phyloP scores from a whole-genome alignment of 2,113 vertebrate species.

The Vireo altiloquus region DNA sequence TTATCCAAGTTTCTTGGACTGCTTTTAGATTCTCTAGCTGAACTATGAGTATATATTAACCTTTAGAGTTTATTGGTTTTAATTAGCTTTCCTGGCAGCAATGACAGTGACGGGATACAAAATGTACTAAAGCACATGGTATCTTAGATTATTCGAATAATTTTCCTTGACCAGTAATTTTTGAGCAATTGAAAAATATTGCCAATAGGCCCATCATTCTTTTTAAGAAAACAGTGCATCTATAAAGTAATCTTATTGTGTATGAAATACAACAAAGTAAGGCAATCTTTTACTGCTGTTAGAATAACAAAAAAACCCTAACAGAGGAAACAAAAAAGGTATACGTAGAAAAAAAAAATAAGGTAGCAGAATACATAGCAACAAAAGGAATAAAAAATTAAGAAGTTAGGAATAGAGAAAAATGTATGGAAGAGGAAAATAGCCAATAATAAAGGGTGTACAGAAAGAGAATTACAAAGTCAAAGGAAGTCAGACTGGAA shows the following conservation, averaged over 20 bases:
- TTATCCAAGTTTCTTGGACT: neutral
- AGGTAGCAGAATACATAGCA: neutral
- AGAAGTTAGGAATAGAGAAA: neutral
- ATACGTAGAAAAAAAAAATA: neutral
- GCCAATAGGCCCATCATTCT: neutral
- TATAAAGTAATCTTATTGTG: neutral
- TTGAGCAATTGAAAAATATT: neutral
- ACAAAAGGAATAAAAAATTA: neutral
- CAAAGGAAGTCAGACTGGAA: neutral
- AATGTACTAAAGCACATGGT: neutral
- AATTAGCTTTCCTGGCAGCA: neutral
- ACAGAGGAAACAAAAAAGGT: rapidly evolving
- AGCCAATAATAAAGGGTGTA: neutral
- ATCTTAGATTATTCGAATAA: neutral
- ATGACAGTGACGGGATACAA: neutral
- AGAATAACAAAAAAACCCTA: neutral
- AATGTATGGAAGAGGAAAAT: neutral
- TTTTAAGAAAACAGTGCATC: neutral
- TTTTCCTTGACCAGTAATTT: neutral
- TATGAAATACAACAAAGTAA: neutral
- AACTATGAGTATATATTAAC: neutral
- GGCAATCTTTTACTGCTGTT: neutral
- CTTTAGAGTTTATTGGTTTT: neutral
- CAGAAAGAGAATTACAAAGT: neutral
- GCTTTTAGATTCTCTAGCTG: neutral